phyloP scores from a whole-genome alignment of 2,888 invertebrate species.

The Lutraria lutraria region DNA sequence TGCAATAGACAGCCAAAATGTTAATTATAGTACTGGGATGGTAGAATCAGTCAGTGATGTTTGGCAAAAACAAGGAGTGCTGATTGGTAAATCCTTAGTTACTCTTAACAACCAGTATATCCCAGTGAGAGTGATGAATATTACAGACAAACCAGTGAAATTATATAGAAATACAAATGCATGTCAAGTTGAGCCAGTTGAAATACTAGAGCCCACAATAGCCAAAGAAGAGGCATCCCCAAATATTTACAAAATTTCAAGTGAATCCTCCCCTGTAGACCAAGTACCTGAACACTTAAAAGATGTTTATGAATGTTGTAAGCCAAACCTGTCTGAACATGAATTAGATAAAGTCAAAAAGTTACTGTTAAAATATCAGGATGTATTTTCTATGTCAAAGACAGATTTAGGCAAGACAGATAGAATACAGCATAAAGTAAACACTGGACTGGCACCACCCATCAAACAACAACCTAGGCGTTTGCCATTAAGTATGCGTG shows the following conservation, averaged over 20 bases:
- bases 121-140: no score
- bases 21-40: background rate
- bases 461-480: constrained; percentile 22
- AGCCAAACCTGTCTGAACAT: background rate
- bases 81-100: no score
- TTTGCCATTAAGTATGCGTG: background rate
- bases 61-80: no score
- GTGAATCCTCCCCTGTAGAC: no score
- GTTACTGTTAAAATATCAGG: constrained; percentile 15
- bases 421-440: constrained; percentile 8
- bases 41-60: background rate
- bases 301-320: constrained; percentile 8
- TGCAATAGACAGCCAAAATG: background rate
- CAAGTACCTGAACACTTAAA: no score
- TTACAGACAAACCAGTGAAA: no score
- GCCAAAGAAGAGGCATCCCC: no score
- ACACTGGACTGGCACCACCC: constrained; percentile 26
- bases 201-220: no score
- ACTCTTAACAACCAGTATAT: no score
- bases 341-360: background rate
- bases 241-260: no score
- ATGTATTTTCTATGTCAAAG: no score
- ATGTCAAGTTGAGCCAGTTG: background rate
- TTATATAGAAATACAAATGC: background rate
- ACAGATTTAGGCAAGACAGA: constrained; percentile 11